Evolutionary conservation across 2,113 vertebrate genomes (phyloP).

Genomic region (Phaethon lepturus): DNA sequence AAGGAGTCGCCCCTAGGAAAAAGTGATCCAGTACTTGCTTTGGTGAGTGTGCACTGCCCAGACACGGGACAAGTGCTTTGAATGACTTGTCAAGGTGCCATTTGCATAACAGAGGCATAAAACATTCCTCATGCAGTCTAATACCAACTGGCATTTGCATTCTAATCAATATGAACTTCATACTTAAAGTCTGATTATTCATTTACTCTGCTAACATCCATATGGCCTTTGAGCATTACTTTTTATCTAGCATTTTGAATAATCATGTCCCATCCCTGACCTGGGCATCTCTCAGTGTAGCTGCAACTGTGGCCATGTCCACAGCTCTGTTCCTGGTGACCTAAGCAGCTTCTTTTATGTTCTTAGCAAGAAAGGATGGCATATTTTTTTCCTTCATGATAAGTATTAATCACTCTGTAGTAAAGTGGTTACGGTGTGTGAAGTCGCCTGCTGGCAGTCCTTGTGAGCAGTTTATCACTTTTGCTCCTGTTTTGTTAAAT

Average conservation of each 20-base stretch:
- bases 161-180: slow-evolving; percentile 16
- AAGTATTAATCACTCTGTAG: slow-evolving; percentile 47
- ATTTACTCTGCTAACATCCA: neutral
- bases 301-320: neutral
- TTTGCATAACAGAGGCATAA: neutral
- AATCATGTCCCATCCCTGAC: neutral
- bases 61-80: neutral
- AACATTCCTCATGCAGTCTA: neutral
- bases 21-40: neutral
- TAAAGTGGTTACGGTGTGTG: slow-evolving; percentile 5
- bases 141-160: slow-evolving; percentile 15
- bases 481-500: neutral
- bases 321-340: slow-evolving; percentile 17
- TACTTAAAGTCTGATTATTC: neutral
- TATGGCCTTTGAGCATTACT: neutral
- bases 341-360: slow-evolving; percentile 33
- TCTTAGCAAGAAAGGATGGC: slow-evolving; percentile 13
- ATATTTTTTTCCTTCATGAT: slow-evolving; percentile 19
- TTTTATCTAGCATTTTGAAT: slow-evolving; percentile 19
- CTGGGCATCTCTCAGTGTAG: neutral
- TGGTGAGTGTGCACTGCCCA: fast-evolving
- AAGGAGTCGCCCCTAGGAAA: neutral
- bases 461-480: slow-evolving; percentile 40
- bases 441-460: slow-evolving; percentile 31
- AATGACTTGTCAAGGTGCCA: neutral